A percentile compares a stretch with the other conserved stretches of the same genome.
phyloP scores from a whole-genome alignment of 2,113 vertebrate genomes.

The Hypocryptadius cinnamomeus region DNA sequence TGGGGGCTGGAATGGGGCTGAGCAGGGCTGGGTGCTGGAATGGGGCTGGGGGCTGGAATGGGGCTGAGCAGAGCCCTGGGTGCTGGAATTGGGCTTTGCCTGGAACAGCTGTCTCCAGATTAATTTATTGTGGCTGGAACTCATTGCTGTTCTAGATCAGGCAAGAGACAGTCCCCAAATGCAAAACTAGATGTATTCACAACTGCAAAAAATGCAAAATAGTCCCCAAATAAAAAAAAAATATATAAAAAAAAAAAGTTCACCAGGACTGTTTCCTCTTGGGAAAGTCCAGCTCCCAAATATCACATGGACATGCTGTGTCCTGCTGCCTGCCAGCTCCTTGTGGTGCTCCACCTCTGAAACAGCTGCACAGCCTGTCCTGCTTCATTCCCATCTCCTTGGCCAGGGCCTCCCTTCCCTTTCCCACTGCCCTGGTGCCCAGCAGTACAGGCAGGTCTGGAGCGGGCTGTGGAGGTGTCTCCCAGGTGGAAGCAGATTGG shows the following conservation, averaged over 20 bases:
- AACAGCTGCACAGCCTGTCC: background rate
- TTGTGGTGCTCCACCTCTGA: background rate
- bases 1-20: too few species aligned
- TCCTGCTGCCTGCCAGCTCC: background rate
- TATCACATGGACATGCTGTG: accelerated
- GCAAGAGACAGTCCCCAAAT: too few species aligned
- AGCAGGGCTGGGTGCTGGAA: too few species aligned
- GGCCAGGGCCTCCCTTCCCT: background rate
- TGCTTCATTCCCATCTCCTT: background rate
- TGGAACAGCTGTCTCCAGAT: background rate
- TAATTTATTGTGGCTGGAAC: background rate
- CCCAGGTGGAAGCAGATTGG: background rate
- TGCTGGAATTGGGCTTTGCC: background rate
- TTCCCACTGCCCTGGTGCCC: background rate
- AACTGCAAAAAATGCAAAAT: background rate
- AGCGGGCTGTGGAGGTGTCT: background rate
- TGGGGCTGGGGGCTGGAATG: too few species aligned
- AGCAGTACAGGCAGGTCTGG: background rate
- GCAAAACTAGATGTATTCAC: background rate
- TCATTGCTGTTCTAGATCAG: accelerated
- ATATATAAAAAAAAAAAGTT: background rate
- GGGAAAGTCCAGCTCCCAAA: background rate
- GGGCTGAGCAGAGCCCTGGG: background rate
- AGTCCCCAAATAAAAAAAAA: background rate
- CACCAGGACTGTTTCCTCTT: background rate